Evolutionary conservation across 2,888 invertebrate genomes (phyloP).

Genomic region (Rhorus exstirpatorius): DNA sequence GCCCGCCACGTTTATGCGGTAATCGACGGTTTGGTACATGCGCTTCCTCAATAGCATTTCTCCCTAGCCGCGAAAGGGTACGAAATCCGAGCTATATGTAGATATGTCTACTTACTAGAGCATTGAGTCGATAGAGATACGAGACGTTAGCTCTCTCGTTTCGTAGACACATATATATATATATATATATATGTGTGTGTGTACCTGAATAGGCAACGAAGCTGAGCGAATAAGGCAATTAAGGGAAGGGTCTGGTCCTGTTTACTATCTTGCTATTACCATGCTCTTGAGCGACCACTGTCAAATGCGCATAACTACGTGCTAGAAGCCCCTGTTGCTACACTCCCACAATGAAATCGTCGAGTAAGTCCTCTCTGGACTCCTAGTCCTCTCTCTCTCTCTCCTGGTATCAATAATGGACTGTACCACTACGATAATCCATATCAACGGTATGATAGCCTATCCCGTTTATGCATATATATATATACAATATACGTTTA

Average conservation of each 20-base stretch:
- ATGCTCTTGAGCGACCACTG: constrained; percentile 68
- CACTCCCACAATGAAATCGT: constrained; percentile 37
- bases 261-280: constrained; percentile 72
- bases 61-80: constrained; percentile 12
- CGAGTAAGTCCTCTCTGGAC: constrained; percentile 46
- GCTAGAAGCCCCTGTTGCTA: constrained; percentile 50
- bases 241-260: constrained; percentile 71
- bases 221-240: constrained; percentile 66
- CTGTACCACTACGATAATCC: constrained; percentile 64
- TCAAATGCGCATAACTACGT: constrained; percentile 65
- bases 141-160: constrained; percentile 22
- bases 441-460: constrained; percentile 49
- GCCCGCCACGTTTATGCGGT: background rate
- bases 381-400: constrained; percentile 4
- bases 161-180: background rate
- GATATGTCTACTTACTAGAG: constrained; percentile 12
- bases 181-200: constrained; percentile 12
- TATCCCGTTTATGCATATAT: constrained; percentile 38
- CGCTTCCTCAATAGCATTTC: constrained; percentile 26
- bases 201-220: constrained; percentile 29
- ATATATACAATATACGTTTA: too few relatives aligned
- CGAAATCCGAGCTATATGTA: constrained; percentile 13
- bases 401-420: constrained; percentile 65
- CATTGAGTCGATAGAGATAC: constrained; percentile 46
- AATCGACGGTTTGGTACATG: background rate